A percentile compares a stretch with the other conserved stretches of the same genome.
Conservation (phyloP, 2,113 vertebrate species). For the Oreocharis arfaki region DNA sequence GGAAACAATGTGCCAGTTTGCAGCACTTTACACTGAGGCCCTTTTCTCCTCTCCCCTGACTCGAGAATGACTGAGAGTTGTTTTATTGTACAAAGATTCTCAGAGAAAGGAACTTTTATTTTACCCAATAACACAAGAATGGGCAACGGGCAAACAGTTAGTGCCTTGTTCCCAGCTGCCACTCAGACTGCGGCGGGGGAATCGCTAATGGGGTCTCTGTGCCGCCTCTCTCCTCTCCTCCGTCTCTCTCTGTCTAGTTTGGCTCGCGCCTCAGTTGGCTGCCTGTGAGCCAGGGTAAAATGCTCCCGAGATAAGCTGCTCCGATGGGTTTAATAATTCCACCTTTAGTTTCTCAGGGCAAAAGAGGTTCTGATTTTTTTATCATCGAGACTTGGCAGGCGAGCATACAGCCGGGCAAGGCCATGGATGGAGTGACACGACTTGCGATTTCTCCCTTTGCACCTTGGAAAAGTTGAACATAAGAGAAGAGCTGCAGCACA, state of each 20-base stretch:
- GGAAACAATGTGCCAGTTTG: conserved; percentile 65
- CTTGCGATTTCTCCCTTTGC: conserved; percentile 38
- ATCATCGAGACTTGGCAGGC: conserved; percentile 51
- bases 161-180: conserved; percentile 80
- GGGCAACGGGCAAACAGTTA: conserved; percentile 77
- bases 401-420: conserved; percentile 5
- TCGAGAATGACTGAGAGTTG: conserved; percentile 66
- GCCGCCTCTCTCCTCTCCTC: not conserved
- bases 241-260: not conserved
- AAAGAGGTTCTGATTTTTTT: conserved; percentile 71
- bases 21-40: conserved; percentile 60
- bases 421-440: not conserved
- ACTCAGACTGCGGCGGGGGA: conserved; percentile 56
- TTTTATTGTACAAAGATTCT: conserved; percentile 66
- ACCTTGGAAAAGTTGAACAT: not conserved
- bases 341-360: conserved; percentile 72
- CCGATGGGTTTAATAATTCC: conserved; percentile 70
- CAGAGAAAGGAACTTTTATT: conserved; percentile 78
- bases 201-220: conserved; percentile 22
- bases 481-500: not conserved
- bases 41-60: conserved; percentile 60
- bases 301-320: conserved; percentile 68
- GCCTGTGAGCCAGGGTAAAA: conserved; percentile 47
- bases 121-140: conserved; percentile 73
- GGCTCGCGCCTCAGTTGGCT: not conserved